Conservation (phyloP, 2,888 invertebrate genomes). For the Amaurobius ferox region DNA sequence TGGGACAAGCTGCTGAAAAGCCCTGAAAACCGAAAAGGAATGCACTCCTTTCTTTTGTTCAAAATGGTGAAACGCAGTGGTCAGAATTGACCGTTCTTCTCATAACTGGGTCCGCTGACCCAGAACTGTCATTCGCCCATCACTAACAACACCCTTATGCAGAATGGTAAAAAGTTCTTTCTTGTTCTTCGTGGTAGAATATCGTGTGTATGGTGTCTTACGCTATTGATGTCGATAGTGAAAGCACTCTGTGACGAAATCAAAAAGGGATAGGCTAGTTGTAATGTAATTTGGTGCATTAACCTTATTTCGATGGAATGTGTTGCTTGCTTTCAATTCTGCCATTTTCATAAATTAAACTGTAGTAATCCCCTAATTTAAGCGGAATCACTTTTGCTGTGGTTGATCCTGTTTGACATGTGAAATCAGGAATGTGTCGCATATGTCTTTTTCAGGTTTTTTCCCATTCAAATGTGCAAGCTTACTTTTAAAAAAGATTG, state of each 20-base stretch:
- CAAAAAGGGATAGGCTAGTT: neutral
- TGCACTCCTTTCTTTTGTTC: neutral
- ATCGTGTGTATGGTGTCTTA: neutral
- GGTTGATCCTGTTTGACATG: too few relatives aligned
- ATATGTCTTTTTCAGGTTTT: too few relatives aligned
- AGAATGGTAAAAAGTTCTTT: neutral
- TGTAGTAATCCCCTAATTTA: too few relatives aligned
- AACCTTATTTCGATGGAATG: too few relatives aligned
- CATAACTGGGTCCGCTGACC: neutral
- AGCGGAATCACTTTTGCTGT: too few relatives aligned
- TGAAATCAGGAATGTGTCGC: too few relatives aligned
- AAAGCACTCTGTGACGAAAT: neutral
- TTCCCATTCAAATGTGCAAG: too few relatives aligned
- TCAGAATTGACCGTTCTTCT: neutral
- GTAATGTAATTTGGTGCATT: neutral
- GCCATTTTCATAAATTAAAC: too few relatives aligned
- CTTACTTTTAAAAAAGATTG: too few relatives aligned
- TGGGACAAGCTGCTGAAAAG: neutral
- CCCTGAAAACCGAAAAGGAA: neutral
- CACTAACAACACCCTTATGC: slow-evolving; percentile 1
- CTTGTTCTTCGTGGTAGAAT: neutral
- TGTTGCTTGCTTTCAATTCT: too few relatives aligned
- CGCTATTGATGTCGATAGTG: neutral
- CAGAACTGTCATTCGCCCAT: neutral
- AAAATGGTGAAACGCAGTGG: neutral